Percentiles rank a stretch among this genome's conserved stretches.
Evolutionary conservation across 1,140 invertebrate genomes (phyloP).

Genomic region (Drosophila ercepeae): DNA sequence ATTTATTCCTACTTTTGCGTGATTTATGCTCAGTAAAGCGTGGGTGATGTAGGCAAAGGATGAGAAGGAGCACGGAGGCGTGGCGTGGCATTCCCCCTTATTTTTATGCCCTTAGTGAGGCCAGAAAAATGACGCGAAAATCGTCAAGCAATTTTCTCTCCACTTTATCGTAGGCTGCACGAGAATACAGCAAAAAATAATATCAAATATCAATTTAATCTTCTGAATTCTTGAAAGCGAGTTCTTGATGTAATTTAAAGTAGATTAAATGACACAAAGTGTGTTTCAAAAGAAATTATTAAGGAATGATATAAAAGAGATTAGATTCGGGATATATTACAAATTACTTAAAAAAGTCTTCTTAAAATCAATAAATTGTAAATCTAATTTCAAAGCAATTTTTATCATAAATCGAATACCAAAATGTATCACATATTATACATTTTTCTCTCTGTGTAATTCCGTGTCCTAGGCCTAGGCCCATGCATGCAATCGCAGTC

Average conservation of each 20-base stretch:
- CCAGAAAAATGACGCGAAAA: slow-evolving; percentile 52
- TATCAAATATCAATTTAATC: slow-evolving; percentile 7
- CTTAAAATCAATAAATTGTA: no score
- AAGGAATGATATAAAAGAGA: not conserved
- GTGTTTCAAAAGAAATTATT: not conserved
- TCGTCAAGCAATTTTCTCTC: slow-evolving; percentile 43
- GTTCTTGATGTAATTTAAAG: not conserved
- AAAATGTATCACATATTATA: no score
- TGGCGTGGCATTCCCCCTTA: not conserved
- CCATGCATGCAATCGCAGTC: slow-evolving; percentile 40
- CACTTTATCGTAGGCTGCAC: slow-evolving; percentile 1
- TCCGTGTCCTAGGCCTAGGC: slow-evolving; percentile 10
- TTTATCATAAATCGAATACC: no score
- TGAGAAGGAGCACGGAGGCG: not conserved
- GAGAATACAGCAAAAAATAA: slow-evolving; percentile 8
- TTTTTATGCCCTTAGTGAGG: slow-evolving; percentile 13
- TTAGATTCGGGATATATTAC: no score
- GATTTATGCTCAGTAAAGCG: slow-evolving; percentile 55
- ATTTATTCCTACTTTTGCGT: slow-evolving; percentile 38
- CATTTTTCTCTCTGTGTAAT: slow-evolving; percentile 10
- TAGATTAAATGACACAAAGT: not conserved
- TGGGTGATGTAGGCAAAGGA: not conserved
- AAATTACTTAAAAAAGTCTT: no score
- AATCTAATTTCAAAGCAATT: no score
- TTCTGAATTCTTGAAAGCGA: not conserved